Percentiles rank a stretch among this genome's conserved stretches.
These are phyloP conservation scores for Lampropteryx suffumata DNA, from an alignment of 2,888 invertebrate genomes.

Conservation along the genomic window DNA sequence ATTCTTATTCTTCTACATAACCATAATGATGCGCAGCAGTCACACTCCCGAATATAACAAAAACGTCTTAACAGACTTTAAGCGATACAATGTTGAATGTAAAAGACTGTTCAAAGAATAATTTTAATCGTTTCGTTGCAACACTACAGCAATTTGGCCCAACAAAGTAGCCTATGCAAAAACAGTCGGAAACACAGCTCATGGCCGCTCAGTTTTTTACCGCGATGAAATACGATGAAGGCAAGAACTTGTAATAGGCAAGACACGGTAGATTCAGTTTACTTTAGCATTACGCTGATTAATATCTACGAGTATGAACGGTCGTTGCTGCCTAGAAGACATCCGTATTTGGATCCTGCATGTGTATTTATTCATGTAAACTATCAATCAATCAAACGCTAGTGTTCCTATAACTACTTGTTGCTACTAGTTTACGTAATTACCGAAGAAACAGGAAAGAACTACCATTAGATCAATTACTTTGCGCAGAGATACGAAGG, in stretches of 20 bases:
- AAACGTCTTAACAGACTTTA: too few species aligned
- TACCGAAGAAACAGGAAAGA: constrained; percentile 24
- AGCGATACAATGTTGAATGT: too few species aligned
- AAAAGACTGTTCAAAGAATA: too few species aligned
- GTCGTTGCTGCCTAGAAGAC: too few species aligned
- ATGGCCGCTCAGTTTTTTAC: constrained; percentile 52
- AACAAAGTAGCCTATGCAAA: constrained; percentile 37
- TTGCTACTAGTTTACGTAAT: neutral
- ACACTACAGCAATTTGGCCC: constrained; percentile 30
- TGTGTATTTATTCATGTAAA: too few species aligned
- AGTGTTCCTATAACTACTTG: neutral
- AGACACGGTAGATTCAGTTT: neutral
- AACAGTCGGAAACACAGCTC: constrained; percentile 54
- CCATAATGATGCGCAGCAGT: too few species aligned
- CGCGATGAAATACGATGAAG: constrained; percentile 28
- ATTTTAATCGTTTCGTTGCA: constrained; percentile 17
- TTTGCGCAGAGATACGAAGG: constrained; percentile 12
- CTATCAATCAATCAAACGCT: too few species aligned
- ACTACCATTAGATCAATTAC: constrained; percentile 28
- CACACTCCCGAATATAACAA: too few species aligned
- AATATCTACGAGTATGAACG: too few species aligned
- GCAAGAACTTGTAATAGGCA: neutral
- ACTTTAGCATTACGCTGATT: neutral
- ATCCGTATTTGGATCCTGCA: too few species aligned
- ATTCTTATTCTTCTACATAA: too few species aligned